phyloP scores from a whole-genome alignment of 2,888 invertebrate genomes.

The Cephus pygmeus region DNA sequence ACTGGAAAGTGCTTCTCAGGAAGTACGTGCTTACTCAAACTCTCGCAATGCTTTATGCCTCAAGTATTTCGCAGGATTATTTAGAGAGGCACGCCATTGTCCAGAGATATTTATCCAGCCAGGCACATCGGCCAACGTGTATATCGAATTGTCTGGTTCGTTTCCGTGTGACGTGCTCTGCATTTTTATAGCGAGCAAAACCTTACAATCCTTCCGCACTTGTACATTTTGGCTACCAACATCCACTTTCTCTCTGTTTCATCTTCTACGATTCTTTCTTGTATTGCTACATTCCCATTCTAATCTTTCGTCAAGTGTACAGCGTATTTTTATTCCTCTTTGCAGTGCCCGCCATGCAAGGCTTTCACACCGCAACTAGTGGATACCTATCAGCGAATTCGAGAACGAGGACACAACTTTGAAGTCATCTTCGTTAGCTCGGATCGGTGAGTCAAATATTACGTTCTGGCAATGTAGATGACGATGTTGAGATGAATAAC shows the following conservation, averaged over 20 bases:
- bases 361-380: conserved; percentile 84
- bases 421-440: conserved; percentile 89
- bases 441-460: conserved; percentile 73
- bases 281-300: not conserved
- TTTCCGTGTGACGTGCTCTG: conserved; percentile 17
- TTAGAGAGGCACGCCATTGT: not conserved
- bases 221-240: not conserved
- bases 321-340: conserved; percentile 34
- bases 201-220: not conserved
- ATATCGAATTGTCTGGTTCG: conserved; percentile 22
- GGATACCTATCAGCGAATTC: conserved; percentile 78
- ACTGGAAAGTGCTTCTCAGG: not conserved
- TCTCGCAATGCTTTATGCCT: not conserved
- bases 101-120: not conserved
- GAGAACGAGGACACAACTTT: conserved; percentile 77
- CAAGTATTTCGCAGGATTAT: not conserved
- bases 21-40: not conserved
- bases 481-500: not conserved
- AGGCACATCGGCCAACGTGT: conserved; percentile 10
- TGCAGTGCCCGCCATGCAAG: conserved; percentile 88
- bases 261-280: not conserved
- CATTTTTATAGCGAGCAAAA: conserved; percentile 8
- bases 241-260: not conserved
- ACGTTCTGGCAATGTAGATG: not conserved
- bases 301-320: not conserved